phyloP scores from a whole-genome alignment of 2,797 vertebrate genomes.

The Poeciliopsis infans region DNA sequence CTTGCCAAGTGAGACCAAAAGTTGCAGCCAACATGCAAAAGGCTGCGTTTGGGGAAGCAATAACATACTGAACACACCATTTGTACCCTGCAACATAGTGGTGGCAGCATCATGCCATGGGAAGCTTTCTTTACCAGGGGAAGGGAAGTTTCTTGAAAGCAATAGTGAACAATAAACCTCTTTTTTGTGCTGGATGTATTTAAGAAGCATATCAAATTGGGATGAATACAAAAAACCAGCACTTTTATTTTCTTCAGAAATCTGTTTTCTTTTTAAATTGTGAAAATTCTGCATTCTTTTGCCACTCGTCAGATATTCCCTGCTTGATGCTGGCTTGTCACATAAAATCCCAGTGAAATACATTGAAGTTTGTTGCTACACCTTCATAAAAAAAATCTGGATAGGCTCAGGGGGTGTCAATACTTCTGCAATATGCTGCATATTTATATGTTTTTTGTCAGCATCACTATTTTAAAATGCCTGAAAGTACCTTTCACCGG shows the following conservation, averaged over 20 bases:
- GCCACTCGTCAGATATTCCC: background rate
- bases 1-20: background rate
- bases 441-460: constrained; percentile 49
- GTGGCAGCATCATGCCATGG: background rate
- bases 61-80: background rate
- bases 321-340: background rate
- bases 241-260: too few species aligned
- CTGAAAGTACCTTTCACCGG: constrained; percentile 64
- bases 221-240: background rate
- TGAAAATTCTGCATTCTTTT: background rate
- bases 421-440: constrained; percentile 7
- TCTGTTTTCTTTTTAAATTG: background rate
- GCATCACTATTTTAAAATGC: constrained; percentile 72
- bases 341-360: background rate
- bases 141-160: background rate
- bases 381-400: background rate
- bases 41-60: background rate
- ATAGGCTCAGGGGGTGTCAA: background rate
- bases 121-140: background rate
- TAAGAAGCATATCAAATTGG: background rate
- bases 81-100: background rate
- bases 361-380: background rate
- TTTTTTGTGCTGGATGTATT: background rate
- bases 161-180: background rate
- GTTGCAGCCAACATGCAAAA: background rate